Evolutionary conservation across 2,888 invertebrate species (phyloP).

Genomic region (Meta bourneti): DNA sequence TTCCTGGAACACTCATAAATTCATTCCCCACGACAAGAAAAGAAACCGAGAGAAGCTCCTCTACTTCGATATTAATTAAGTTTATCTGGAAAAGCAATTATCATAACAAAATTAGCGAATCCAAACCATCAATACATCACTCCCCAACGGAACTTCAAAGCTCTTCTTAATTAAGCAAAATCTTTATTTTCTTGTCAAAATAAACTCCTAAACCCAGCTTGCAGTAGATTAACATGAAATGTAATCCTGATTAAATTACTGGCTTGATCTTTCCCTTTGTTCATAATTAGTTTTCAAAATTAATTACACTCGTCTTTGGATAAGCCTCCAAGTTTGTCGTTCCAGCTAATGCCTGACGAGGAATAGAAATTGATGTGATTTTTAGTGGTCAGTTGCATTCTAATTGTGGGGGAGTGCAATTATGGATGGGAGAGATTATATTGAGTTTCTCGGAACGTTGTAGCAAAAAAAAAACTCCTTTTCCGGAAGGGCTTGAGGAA

Average conservation of each 20-base stretch:
- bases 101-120: background rate
- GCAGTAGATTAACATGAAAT: constrained; percentile 22
- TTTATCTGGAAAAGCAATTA: constrained; percentile 37
- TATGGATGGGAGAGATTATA: background rate
- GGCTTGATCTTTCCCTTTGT: constrained; percentile 11
- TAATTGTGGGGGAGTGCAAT: constrained; percentile 12
- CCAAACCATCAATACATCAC: constrained; percentile 29
- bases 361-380: constrained; percentile 38
- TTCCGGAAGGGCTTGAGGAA: background rate
- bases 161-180: constrained; percentile 42
- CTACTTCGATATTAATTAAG: constrained; percentile 19
- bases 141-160: constrained; percentile 24
- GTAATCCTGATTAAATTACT: constrained; percentile 47
- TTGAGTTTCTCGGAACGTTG: no score
- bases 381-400: constrained; percentile 18
- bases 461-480: no score
- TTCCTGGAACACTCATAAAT: no score
- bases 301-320: constrained; percentile 26
- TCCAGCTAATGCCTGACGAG: background rate
- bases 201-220: background rate
- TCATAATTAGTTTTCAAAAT: constrained; percentile 53
- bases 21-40: background rate
- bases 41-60: background rate
- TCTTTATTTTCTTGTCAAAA: constrained; percentile 25
- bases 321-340: background rate